Conservation (phyloP, 2,113 vertebrate genomes). For the Chionis minor region DNA sequence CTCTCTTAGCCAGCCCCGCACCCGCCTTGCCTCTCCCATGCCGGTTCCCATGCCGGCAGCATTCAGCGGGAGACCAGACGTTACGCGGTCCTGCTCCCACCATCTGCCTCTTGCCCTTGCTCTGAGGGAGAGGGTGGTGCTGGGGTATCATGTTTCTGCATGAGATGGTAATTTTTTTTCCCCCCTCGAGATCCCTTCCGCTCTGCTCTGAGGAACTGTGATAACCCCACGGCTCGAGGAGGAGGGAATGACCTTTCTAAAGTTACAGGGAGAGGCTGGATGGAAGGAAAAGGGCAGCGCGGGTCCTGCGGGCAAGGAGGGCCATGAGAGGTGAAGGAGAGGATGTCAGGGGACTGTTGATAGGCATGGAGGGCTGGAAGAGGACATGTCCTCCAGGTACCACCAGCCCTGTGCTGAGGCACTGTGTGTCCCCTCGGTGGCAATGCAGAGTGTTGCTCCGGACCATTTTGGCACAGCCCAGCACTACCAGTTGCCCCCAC, state of each 20-base stretch:
- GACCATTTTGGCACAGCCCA: background rate
- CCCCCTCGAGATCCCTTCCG: background rate
- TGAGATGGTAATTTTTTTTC: background rate
- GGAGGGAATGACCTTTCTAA: slow-evolving; percentile 58
- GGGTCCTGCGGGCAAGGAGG: background rate
- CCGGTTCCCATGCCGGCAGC: fast-evolving
- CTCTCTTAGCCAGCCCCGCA: background rate
- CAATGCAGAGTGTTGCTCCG: background rate
- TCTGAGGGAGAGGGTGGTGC: background rate
- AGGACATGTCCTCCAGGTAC: background rate
- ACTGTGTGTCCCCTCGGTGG: background rate
- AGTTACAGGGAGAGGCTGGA: slow-evolving; percentile 15
- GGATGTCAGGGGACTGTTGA: background rate
- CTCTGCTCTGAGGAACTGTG: background rate
- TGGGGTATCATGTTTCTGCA: background rate
- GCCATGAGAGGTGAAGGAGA: background rate
- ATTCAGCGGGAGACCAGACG: background rate
- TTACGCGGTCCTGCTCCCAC: background rate
- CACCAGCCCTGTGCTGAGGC: background rate
- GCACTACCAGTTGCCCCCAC: background rate
- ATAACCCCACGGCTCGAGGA: background rate
- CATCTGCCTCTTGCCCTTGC: background rate
- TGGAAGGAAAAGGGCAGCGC: background rate
- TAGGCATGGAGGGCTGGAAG: background rate
- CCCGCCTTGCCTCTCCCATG: background rate